Evolutionary conservation across 2,888 invertebrate genomes (phyloP).

Genomic region (Herminia tarsipennalis): DNA sequence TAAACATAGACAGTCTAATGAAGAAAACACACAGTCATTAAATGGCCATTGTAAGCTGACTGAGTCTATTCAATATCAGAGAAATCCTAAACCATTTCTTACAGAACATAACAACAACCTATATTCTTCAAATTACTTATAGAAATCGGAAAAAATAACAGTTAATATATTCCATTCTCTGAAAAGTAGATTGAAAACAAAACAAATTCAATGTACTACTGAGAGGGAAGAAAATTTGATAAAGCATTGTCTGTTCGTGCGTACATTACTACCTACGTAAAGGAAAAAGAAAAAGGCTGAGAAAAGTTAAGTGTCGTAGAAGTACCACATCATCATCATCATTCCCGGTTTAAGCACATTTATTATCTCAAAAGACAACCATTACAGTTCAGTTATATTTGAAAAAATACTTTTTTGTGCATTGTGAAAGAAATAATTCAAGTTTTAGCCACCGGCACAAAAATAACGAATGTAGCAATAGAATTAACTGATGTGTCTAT

Average conservation of each 20-base stretch:
- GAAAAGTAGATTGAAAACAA: constrained; percentile 25
- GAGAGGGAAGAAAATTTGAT: constrained; percentile 8
- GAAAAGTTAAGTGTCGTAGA: background rate
- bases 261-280: constrained; percentile 1
- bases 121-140: constrained; percentile 17
- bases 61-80: constrained; percentile 25
- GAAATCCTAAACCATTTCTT: constrained; percentile 28
- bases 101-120: constrained; percentile 24
- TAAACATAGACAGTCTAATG: too few species aligned
- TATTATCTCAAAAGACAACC: too few species aligned
- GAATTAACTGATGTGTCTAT: too few species aligned
- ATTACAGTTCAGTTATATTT: too few species aligned
- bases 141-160: constrained; percentile 19
- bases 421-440: too few species aligned
- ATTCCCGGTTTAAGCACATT: background rate
- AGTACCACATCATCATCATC: background rate
- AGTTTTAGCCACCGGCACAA: too few species aligned
- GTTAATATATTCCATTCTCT: constrained; percentile 24
- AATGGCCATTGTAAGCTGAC: constrained; percentile 1
- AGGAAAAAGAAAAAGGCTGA: constrained; percentile 6
- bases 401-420: too few species aligned
- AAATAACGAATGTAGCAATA: too few species aligned
- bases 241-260: constrained; percentile 14
- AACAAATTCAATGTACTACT: constrained; percentile 11
- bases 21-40: too few species aligned